phyloP scores from a whole-genome alignment of 2,113 vertebrate species.

The Lathamus discolor region DNA sequence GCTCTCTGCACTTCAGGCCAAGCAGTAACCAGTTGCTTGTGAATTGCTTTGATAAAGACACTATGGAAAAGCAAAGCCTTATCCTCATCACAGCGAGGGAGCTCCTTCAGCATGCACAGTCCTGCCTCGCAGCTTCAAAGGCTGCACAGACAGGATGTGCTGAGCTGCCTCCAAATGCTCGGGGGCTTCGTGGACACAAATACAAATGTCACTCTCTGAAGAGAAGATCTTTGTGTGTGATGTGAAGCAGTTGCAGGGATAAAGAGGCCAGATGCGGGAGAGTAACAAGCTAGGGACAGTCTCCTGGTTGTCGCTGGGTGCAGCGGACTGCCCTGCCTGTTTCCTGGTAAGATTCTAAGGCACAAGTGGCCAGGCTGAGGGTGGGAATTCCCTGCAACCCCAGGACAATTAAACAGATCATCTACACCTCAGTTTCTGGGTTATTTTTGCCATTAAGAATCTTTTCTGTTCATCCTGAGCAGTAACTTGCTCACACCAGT shows the following conservation, averaged over 20 bases:
- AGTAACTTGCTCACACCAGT: not conserved
- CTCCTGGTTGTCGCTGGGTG: not conserved
- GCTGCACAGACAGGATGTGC: not conserved
- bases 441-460: not conserved
- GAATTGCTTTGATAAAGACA: not conserved
- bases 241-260: not conserved
- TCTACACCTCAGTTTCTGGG: not conserved
- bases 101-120: not conserved
- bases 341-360: not conserved
- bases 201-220: not conserved
- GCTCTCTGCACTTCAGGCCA: not conserved
- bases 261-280: not conserved
- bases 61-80: not conserved
- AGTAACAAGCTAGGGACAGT: not conserved
- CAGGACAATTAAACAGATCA: not conserved
- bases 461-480: not conserved
- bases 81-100: not conserved
- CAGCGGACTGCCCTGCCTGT: not conserved
- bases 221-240: not conserved
- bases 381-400: not conserved
- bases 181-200: not conserved
- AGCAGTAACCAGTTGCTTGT: not conserved
- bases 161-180: conserved; percentile 15
- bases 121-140: not conserved
- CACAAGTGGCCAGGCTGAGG: not conserved